These are phyloP conservation scores for Meandrina meandrites DNA, from an alignment of 92 coral and sea anemone genomes.

Conservation along the genomic window DNA sequence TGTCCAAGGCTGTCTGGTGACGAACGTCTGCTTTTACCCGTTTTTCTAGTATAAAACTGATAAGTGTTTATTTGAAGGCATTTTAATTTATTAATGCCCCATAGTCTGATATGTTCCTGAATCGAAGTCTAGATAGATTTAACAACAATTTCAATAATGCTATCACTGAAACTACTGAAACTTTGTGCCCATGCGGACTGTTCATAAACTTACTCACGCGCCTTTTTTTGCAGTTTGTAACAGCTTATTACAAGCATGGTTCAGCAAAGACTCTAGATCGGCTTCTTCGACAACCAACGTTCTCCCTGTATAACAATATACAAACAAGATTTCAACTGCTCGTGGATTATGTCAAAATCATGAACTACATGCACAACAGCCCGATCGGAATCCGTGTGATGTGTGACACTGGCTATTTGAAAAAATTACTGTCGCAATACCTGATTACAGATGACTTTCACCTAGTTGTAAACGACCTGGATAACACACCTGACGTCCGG, in stretches of 20 bases:
- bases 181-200: not conserved
- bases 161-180: not conserved
- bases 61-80: not conserved
- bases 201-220: not conserved
- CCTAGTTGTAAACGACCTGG: constrained; percentile 31
- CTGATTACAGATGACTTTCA: constrained; percentile 41
- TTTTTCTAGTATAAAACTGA: no score
- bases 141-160: not conserved
- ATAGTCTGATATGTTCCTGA: not conserved
- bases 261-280: not conserved
- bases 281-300: not conserved
- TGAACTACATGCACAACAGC: constrained; percentile 28
- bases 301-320: constrained; percentile 17
- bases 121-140: not conserved
- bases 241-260: constrained; percentile 31
- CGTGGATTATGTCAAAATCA: constrained; percentile 21
- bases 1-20: no score
- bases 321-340: constrained; percentile 26
- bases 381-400: constrained; percentile 40
- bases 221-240: constrained; percentile 22
- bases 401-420: constrained; percentile 22
- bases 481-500: constrained; percentile 5
- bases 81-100: no score
- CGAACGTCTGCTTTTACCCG: not conserved
- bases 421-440: constrained; percentile 19